Base-by-base conservation (phyloP, 2,113 vertebrate genomes). In the Cairina moschata region DNA sequence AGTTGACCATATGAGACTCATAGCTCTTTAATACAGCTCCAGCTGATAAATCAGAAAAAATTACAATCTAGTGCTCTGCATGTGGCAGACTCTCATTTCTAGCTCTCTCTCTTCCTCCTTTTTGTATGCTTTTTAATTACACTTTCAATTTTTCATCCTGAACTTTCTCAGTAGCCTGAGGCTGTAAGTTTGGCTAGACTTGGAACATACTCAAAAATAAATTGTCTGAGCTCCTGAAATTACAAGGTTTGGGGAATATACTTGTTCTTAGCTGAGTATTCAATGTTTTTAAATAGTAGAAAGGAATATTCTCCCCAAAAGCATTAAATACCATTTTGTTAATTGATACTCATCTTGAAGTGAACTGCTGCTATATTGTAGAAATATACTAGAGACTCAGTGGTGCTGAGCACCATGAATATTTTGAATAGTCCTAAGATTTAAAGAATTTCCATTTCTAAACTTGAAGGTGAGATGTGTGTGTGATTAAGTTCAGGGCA, bases 401-500 rank as follows among this genome's bases (percentile, higher is more conserved):
- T 48, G 13, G 17, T 83, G 9, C n/a, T 75, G 52, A 90, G 67
- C 4, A 44, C 23, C 67, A 0, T 16, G 50, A 13, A 3, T 55
- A 26, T 81, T 50, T 77, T 79, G 21, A 73, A 79, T 25, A 76
- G 14, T 50, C 40, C 29, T 76, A 56, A 34, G 34, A 31, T 55
- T 63, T 95, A 18, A 74, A 34, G 21, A 67, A 38, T 87, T 95
- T 83, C 32, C 5, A 8, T 38, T 85, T 22, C 48, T 82, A 25
- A 52, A 52, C 50, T 52, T 52, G 23, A 52, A 52, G 50, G 50
- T 52, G 59, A 42, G 11, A 81, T 8, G 16, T 77, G 25, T 22
- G 34, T 72, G 17, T 0, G 1, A 78, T 15, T 71, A 77, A 56
- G 9, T 6, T 21, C 36, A 15, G 8, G 4, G 8, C 2, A 1